A percentile compares a stretch with the other conserved stretches of the same genome.
phyloP scores from a whole-genome alignment of 2,797 vertebrate genomes.

The Aerospiza tachiro region DNA sequence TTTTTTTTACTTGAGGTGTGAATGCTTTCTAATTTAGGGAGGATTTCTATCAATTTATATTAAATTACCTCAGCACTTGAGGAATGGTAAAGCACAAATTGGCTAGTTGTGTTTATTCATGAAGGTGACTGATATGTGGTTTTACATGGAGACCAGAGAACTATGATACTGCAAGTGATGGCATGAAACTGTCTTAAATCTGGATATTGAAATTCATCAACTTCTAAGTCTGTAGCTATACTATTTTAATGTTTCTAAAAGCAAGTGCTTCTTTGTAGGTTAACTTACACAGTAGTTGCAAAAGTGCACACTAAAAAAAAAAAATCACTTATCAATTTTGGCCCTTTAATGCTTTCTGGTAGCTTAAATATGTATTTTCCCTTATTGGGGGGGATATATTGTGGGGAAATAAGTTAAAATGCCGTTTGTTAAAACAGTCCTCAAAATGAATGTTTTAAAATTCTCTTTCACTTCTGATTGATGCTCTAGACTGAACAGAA shows the following conservation, averaged over 20 bases:
- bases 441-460: neutral
- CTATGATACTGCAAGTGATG: neutral
- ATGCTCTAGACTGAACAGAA: neutral
- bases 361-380: neutral
- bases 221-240: neutral
- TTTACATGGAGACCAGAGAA: neutral
- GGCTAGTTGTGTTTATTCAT: neutral
- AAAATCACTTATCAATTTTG: neutral
- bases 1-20: neutral
- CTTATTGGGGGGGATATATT: neutral
- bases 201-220: neutral
- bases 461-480: neutral
- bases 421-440: neutral
- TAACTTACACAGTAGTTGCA: neutral
- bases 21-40: neutral
- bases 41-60: neutral
- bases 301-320: neutral
- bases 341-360: neutral
- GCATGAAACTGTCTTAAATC: neutral
- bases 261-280: neutral
- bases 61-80: neutral
- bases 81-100: neutral
- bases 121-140: neutral
- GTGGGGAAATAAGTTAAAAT: neutral
- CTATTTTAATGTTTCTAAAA: neutral